Evolutionary conservation across 1,140 invertebrate genomes (phyloP).

Genomic region (Trissolcus basalis): DNA sequence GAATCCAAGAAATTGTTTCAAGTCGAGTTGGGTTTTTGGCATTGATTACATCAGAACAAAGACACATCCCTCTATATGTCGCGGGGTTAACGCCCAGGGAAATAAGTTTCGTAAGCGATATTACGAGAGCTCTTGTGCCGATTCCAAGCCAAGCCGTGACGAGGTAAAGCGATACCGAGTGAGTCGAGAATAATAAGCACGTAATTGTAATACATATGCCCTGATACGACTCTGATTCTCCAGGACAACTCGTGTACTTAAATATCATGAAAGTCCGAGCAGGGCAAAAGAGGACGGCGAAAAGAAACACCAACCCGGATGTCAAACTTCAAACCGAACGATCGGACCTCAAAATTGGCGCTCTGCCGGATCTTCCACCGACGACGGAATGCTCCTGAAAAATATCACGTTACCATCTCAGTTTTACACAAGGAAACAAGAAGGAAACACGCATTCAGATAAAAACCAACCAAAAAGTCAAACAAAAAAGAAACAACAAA

Average conservation of each 20-base stretch:
- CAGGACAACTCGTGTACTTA: slow-evolving; percentile 15
- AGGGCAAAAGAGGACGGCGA: slow-evolving; percentile 4
- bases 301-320: slow-evolving; percentile 6
- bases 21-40: background rate
- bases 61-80: slow-evolving; percentile 34
- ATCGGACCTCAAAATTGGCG: slow-evolving; percentile 17
- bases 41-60: slow-evolving; percentile 43
- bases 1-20: no score
- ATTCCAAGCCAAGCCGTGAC: slow-evolving; percentile 48
- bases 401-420: slow-evolving; percentile 26
- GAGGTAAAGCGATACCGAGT: slow-evolving; percentile 53
- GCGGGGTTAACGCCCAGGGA: slow-evolving; percentile 54
- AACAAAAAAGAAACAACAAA: no score
- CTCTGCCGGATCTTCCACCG: slow-evolving; percentile 10
- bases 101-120: slow-evolving; percentile 56
- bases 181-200: slow-evolving; percentile 56
- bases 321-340: slow-evolving; percentile 24
- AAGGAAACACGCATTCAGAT: slow-evolving; percentile 1
- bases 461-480: background rate
- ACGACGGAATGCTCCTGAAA: slow-evolving; percentile 18
- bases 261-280: slow-evolving; percentile 22
- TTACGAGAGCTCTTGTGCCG: slow-evolving; percentile 51
- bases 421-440: background rate
- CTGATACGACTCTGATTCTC: slow-evolving; percentile 34
- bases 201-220: slow-evolving; percentile 54